Evolutionary conservation across 35 echinoderm and acorn worm species (phyloP), one percentile per base, ranked within the genome.

Genomic region (Chiridota heheva): DNA sequence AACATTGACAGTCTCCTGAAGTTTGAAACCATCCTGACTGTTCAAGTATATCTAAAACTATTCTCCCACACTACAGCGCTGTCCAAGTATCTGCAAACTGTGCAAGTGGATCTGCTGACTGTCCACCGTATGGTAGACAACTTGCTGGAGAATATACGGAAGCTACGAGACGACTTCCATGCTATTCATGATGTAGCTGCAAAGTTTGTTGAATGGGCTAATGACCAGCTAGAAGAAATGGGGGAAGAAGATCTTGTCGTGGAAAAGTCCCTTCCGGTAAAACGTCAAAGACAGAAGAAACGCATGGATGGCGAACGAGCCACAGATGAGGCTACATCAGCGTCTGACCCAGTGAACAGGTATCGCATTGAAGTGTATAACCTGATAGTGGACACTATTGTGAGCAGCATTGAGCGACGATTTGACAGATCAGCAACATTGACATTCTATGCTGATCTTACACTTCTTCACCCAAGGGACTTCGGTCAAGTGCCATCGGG

Each of bases 311-410:
- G 63, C 63, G 63, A 67, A 67, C 63, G 20, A 67, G 63, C 26
- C 63, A 67, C 63, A 67, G 63, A 67, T 67, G 63, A 67, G 16
- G 18, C 63, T 30, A 67, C 63, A 67, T 67, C 26, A 67, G 20
- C 63, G 31, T 17, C 63, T 67, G 63, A 67, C 63, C 63, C 63
- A 67, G 63, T 67, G 63, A 67, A 67, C 31, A 67, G 15, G 60
- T 67, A 67, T 67, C 24, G 26, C 63, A 67, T 67, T 35, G 63
- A 67, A 67, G 63, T 67, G 63, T 67, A 34, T 67, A 67, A 31
- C 63, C 20, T 36, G 63, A 67, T 67, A 67, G n/a, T 67, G 63
- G 63, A 25, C 63, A 67, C 63, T n/a, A n/a, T n/a, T n/a, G n/a
- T n/a, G n/a, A n/a, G n/a, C n/a, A n/a, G 49, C 49, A 56, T 56